Evolutionary conservation across 2,113 vertebrate genomes (phyloP), one percentile per base, ranked within the genome.

Genomic region (Xyrauchen texanus): DNA sequence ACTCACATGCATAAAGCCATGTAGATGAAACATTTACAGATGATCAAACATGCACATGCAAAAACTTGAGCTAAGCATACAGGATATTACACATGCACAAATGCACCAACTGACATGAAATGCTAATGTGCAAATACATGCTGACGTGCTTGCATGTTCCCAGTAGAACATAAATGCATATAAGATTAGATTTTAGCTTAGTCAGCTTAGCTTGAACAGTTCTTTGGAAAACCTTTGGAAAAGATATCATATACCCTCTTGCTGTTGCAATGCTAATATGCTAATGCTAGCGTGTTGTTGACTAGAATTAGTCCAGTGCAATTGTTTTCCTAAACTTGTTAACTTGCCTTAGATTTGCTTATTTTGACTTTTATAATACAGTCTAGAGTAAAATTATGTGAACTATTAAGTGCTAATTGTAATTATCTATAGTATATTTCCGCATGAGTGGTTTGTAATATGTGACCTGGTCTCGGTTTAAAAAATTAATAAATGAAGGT

Each of bases 91-190:
- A 67, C 62, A 55, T 53, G 21, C 21, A 34, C 21, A 34, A 34
- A 34, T 34, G 21, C 21, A 34, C 21, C 21, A 34, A 34, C 21
- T 34, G 21, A 34, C 21, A 34, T 34, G 9, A 64, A 34, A 52
- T 72, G 76, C 15, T 72, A 72, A 74, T 74, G 15, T 74, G 58
- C 69, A 61, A 49, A 73, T 21, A 47, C n/a, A 47, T 21, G 13
- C 49, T 62, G 71, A 45, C 62, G 65, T 90, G 91, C 91, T 91
- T 95, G 81, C 90, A 93, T 92, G 94, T 89, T 87, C 87, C 84
- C 57, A 85, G 58, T 76, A 64, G 52, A 84, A 8, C 51, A 7
- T 74, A 71, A 61, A 57, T 47, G 10, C 15, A 49, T 52, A 15
- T 7, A 55, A 7, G 55, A 47, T 8, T 34, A 34, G 21, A 34